phyloP scores from a whole-genome alignment of 2,797 vertebrate species.

The Gymnocypris eckloni region DNA sequence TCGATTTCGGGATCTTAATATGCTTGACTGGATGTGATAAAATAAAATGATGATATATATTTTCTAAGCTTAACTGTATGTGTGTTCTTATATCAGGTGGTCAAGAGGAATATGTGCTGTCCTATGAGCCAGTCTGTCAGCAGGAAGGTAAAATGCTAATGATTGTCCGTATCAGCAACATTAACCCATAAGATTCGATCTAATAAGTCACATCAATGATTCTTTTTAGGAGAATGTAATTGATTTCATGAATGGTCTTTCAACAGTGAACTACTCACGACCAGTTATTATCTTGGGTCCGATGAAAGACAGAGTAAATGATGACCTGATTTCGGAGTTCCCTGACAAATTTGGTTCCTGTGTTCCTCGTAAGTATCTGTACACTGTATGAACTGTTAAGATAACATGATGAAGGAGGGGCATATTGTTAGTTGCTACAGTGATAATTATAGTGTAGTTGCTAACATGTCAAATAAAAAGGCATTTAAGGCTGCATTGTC shows the following conservation, averaged over 20 bases:
- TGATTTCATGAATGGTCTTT: conserved; percentile 4
- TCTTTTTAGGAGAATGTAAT: not conserved
- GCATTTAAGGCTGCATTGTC: not conserved
- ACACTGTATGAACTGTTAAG: not conserved
- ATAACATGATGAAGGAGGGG: not conserved
- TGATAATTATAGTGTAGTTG: not conserved
- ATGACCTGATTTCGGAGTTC: conserved; percentile 97
- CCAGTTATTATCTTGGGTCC: conserved; percentile 97
- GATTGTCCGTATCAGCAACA: not conserved
- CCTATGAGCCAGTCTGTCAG: conserved; percentile 93
- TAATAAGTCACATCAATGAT: not conserved
- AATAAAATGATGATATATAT: not conserved
- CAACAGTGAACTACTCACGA: conserved; percentile 90
- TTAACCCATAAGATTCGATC: not conserved
- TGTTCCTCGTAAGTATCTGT: conserved; percentile 89
- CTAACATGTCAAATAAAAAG: not conserved
- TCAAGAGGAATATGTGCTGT: conserved; percentile 93
- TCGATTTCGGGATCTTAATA: not conserved
- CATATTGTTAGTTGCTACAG: not conserved
- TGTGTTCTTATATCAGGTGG: conserved; percentile 79
- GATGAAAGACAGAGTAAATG: conserved; percentile 98
- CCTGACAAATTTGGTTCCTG: conserved; percentile 98
- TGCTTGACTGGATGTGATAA: not conserved
- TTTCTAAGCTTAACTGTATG: not conserved
- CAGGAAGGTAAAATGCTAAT: conserved; percentile 88